Base-by-base conservation (phyloP, 1,140 invertebrate genomes). In the Vanessa tameamea region DNA sequence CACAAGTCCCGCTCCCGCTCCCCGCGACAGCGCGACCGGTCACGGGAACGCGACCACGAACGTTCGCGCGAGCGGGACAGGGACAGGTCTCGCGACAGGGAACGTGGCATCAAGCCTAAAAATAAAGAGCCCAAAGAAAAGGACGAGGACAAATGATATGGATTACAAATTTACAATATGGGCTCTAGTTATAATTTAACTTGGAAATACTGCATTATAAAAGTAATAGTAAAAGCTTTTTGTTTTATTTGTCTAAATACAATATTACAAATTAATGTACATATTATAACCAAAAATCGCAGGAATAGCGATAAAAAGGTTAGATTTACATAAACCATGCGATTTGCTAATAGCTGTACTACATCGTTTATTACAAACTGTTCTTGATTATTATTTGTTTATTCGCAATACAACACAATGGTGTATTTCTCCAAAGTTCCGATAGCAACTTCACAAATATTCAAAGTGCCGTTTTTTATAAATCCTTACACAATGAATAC, bases 1-100 rank as follows among this genome's bases (percentile, higher is more conserved):
- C 90, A 92, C 85, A 92, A 93, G 77, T 93, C 91, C 7, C 85
- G 92, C 0, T 93, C 91, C 9, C 88, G 92, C 8, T 92, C 91
- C 57, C 92, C 91, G 72, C 83, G 88, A 1, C 79, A 79, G 0
- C 78, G 84, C 6, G 81, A 83, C 12, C 73, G 88, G 15, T 84
- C 84, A 8, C 77, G 84, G 3, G 80, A 82, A 1, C 75, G 86
- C 0, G 81, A 81, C n/a, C 78, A 85, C 3, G 86, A 83, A 9
- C 72, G 88, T 13, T 83, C 84, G 12, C 76, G 86, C 0, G 81
- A 81, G 12, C 76, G 86, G 0, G 81, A 81, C 16, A n/a, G 50
- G 50, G 50, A 53, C 2, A 16, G 50, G 50, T 53, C 50, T 15
- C 78, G 87, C 1, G 86, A 90, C 66, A 77, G 88, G 31, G 87